These are phyloP conservation scores for Alethe castanea DNA, from an alignment of 2,113 vertebrate species.

Conservation along the genomic window DNA sequence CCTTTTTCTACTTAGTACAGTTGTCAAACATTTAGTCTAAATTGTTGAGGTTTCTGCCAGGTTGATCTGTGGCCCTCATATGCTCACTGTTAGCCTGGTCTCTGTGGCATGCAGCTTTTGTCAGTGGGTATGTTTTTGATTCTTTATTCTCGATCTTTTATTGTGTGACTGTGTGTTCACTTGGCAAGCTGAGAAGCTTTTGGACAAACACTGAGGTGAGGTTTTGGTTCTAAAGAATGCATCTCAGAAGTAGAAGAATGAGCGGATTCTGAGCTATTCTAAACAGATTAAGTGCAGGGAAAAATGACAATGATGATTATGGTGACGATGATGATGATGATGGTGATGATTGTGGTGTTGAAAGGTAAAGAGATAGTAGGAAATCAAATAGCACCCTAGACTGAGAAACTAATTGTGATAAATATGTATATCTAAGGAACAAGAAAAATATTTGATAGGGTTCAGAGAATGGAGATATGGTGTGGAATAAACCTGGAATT, in stretches of 20 bases:
- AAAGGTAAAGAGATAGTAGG: not conserved
- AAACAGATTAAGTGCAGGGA: not conserved
- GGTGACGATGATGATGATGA: rapidly evolving
- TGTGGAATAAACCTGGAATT: not conserved
- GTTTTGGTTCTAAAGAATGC: not conserved
- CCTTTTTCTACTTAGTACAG: not conserved
- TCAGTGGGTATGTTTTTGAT: not conserved
- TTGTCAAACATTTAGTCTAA: not conserved
- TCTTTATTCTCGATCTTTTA: not conserved
- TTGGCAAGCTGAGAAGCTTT: not conserved
- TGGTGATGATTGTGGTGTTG: not conserved
- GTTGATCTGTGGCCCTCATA: not conserved
- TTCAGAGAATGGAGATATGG: rapidly evolving
- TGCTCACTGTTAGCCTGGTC: not conserved
- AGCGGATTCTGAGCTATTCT: not conserved
- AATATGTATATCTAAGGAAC: not conserved
- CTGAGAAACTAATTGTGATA: not conserved
- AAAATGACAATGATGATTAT: not conserved
- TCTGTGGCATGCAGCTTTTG: not conserved
- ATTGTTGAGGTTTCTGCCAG: not conserved
- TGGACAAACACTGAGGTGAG: not conserved
- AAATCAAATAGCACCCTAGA: not conserved
- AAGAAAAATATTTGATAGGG: not conserved
- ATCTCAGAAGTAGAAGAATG: not conserved
- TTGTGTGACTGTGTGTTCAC: not conserved